Evolutionary conservation across 2,888 invertebrate species (phyloP), one percentile per base, ranked within the genome.

Genomic region (Vannuccia rotundouncinata): DNA sequence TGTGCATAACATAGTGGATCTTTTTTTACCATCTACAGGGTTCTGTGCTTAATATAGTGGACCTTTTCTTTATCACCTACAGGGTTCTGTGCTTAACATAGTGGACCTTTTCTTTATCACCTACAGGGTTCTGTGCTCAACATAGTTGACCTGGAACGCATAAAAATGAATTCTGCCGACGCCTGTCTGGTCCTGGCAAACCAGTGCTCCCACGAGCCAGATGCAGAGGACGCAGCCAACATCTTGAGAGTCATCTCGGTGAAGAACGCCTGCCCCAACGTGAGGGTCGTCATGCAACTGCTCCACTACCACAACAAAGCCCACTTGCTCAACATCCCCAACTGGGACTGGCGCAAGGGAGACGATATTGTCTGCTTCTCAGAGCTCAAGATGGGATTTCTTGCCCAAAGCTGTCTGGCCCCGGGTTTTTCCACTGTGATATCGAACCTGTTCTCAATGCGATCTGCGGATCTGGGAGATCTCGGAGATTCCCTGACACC

Each of bases 241-340:
- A 99, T 99, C 88, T 99, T 99, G 99, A 91, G 99, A 88, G 99
- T 99, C 84, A 99, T 99, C 88, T 98, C 98, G 83, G 99, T 99
- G 89, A 99, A 99, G 91, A 99, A 99, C 90, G 99, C 96, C 90
- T 97, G 97, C 85, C 96, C 98, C 87, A 97, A 99, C 89, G 99
- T 99, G 89, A 92, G 99, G 88, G 98, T 99, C 1, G 99, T 99
- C 88, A 98, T 99, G 85, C 99, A 99, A 90, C 91, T 99, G 85
- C 96, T 99, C 95, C 99, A 99, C 90, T 99, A 99, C 90, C 99
- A 99, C 89, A 99, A 99, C 90, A 99, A 99, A 93, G 98, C 99
- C 86, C 99, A 99, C 90, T 92, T 99, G 89, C 91, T 99, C 86
- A 99, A 99, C 92, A 99, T 99, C 92, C 99, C 99, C 85, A 97